Conservation (phyloP, 2,113 vertebrate genomes). For the Neodontobutis hainanensis region DNA sequence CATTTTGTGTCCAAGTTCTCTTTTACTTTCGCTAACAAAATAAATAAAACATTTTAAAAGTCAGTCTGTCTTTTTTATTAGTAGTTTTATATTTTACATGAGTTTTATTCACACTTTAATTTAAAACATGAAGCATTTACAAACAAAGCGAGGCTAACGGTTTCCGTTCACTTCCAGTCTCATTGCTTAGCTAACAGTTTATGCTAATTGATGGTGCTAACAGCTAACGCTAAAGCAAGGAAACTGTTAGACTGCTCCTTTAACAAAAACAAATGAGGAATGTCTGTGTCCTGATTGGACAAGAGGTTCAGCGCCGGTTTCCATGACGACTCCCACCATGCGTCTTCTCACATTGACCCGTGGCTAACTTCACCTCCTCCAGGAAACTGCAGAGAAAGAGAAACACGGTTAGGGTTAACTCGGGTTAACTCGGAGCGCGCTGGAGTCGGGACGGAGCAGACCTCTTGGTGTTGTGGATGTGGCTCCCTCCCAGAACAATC, state of each 20-base stretch:
- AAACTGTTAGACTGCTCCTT: neutral
- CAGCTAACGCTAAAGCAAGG: too few species aligned
- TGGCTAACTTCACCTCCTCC: conserved; percentile 75
- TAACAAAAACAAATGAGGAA: neutral
- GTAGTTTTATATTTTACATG: neutral
- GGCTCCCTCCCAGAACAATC: conserved; percentile 90
- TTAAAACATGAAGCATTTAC: neutral
- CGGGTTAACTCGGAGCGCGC: neutral
- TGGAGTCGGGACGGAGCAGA: conserved; percentile 78
- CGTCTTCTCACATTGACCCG: conserved; percentile 51
- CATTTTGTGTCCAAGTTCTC: too few species aligned
- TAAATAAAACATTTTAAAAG: neutral
- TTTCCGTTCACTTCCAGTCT: neutral
- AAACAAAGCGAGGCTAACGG: neutral
- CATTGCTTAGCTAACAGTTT: too few species aligned
- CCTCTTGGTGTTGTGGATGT: conserved; percentile 93
- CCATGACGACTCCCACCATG: conserved; percentile 57
- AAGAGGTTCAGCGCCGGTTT: conserved; percentile 67
- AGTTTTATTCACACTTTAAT: neutral
- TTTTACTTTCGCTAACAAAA: too few species aligned
- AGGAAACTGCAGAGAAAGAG: conserved; percentile 66
- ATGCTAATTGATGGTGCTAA: too few species aligned
- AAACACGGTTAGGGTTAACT: neutral
- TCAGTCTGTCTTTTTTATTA: neutral
- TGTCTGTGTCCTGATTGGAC: conserved; percentile 7